These are phyloP conservation scores for Eupeodes latifasciatus DNA, from an alignment of 2,888 invertebrate species.

Conservation along the genomic window DNA sequence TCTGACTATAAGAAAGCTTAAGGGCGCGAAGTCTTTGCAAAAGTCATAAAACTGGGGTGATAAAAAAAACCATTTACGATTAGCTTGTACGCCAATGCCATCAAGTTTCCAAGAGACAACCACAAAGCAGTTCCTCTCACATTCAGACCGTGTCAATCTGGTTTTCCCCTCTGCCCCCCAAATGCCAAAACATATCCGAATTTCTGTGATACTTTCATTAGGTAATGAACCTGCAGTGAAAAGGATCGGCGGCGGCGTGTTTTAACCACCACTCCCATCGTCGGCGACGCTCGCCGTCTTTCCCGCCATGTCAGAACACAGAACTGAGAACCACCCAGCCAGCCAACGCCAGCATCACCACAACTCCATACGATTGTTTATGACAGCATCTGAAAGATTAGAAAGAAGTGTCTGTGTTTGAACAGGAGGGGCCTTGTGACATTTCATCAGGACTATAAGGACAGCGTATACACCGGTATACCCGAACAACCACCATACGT, in stretches of 20 bases:
- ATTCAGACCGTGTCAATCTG: slow-evolving; percentile 50
- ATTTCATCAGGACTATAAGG: slow-evolving; percentile 27
- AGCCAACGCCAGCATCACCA: background rate
- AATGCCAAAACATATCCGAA: slow-evolving; percentile 37
- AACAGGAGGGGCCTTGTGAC: background rate
- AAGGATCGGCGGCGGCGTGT: slow-evolving; percentile 61
- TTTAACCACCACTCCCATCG: slow-evolving; percentile 45
- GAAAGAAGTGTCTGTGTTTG: slow-evolving; percentile 2
- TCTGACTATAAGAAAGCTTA: background rate
- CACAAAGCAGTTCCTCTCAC: slow-evolving; percentile 29
- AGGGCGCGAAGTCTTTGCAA: slow-evolving; percentile 63
- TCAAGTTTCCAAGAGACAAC: slow-evolving; percentile 12
- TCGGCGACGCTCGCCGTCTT: no score
- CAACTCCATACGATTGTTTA: slow-evolving; percentile 65
- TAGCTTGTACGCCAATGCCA: slow-evolving; percentile 43
- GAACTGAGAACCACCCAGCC: slow-evolving; percentile 1
- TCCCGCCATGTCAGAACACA: no score
- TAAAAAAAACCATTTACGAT: slow-evolving; percentile 74
- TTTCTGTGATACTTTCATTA: slow-evolving; percentile 69
- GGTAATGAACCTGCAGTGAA: slow-evolving; percentile 66
- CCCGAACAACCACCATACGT: background rate
- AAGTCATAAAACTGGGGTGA: slow-evolving; percentile 70
- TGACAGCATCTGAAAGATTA: slow-evolving; percentile 56
- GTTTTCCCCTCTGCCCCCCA: slow-evolving; percentile 12
- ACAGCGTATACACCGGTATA: background rate